Percentiles rank a stretch among this genome's conserved stretches.
Conservation (phyloP, 2,888 invertebrate genomes). For the Agonopterix arenella region DNA sequence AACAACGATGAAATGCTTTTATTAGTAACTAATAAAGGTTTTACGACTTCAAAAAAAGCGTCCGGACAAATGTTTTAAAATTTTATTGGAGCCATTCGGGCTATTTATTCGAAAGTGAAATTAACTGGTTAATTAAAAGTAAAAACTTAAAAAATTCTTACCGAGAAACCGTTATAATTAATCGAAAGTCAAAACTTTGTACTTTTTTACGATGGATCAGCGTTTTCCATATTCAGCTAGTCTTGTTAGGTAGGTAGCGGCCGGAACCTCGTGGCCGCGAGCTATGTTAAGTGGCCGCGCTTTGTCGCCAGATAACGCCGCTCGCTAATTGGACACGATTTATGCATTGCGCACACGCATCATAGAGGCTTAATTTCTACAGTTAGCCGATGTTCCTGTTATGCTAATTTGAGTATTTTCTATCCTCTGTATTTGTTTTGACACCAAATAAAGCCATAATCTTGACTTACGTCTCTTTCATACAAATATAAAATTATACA, state of each 20-base stretch:
- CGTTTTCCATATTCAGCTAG: conserved; percentile 12
- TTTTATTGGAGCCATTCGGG: not conserved
- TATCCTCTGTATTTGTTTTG: not conserved
- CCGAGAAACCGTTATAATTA: no score
- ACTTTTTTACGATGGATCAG: conserved; percentile 4
- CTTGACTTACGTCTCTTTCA: no score
- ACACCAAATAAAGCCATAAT: no score
- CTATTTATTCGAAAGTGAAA: not conserved
- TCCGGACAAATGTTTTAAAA: not conserved
- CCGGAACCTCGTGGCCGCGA: conserved; percentile 9
- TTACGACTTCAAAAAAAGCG: conserved; percentile 5
- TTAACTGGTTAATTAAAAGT: not conserved
- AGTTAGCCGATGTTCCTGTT: conserved; percentile 2
- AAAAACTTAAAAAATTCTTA: no score
- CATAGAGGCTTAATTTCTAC: conserved; percentile 20
- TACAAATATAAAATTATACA: no score
- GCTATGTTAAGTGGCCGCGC: conserved; percentile 35
- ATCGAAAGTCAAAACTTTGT: not conserved
- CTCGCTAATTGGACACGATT: conserved; percentile 69
- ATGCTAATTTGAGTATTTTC: conserved; percentile 7
- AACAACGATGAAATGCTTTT: not conserved
- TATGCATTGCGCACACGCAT: conserved; percentile 41
- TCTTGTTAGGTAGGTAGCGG: conserved; percentile 23
- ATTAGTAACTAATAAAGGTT: conserved; percentile 9
- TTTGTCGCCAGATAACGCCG: conserved; percentile 53